These are phyloP conservation scores for Rambutsinella grinnellia DNA, from an alignment of 2,888 invertebrate genomes.

Conservation along the genomic window DNA sequence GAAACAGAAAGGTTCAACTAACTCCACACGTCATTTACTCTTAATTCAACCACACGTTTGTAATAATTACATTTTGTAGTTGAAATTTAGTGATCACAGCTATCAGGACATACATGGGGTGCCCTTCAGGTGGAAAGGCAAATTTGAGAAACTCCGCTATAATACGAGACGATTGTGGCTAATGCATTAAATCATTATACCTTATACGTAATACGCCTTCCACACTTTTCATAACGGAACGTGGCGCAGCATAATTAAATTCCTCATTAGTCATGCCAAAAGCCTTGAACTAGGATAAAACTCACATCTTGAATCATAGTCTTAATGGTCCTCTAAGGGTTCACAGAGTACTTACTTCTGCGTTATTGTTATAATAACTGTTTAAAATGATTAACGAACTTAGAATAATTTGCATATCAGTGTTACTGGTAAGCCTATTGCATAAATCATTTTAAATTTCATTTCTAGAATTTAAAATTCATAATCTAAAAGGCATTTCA, in stretches of 20 bases:
- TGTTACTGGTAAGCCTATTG: too few species aligned
- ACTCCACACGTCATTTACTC: conserved; percentile 21
- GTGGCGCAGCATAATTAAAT: conserved; percentile 43
- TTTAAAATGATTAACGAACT: too few species aligned
- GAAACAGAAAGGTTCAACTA: conserved; percentile 41
- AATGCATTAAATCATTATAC: conserved; percentile 43
- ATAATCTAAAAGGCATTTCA: neutral
- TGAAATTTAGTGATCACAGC: conserved; percentile 2
- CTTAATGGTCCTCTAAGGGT: conserved; percentile 40
- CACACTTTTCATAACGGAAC: conserved; percentile 4
- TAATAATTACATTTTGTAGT: conserved; percentile 17
- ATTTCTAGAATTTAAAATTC: too few species aligned
- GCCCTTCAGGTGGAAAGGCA: conserved; percentile 31
- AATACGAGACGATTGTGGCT: conserved; percentile 6
- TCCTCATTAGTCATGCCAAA: conserved; percentile 52
- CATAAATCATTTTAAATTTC: too few species aligned
- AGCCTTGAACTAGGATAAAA: conserved; percentile 47
- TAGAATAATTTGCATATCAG: too few species aligned
- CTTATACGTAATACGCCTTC: conserved; percentile 27
- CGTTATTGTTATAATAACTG: conserved; percentile 4
- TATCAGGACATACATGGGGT: conserved; percentile 27
- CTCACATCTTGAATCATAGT: conserved; percentile 32
- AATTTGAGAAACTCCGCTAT: neutral
- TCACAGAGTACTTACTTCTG: conserved; percentile 16
- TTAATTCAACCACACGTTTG: conserved; percentile 48